Evolutionary conservation across 2,113 vertebrate genomes (phyloP).

Genomic region (Lamprologus ornatipinnis): DNA sequence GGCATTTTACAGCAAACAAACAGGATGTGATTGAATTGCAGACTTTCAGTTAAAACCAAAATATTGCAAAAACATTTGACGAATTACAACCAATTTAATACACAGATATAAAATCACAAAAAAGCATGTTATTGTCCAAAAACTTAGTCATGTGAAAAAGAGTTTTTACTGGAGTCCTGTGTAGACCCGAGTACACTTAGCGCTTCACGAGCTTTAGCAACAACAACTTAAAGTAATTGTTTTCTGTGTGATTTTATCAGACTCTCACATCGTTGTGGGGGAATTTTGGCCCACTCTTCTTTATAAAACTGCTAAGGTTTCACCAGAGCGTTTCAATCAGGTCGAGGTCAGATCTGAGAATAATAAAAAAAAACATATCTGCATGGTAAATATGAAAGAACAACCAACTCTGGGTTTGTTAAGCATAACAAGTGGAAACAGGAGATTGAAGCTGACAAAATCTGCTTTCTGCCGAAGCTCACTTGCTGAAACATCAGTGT

Average conservation of each 20-base stretch:
- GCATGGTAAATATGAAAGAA: not conserved
- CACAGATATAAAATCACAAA: not conserved
- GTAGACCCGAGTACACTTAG: not conserved
- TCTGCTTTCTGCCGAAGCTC: not conserved
- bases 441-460: not conserved
- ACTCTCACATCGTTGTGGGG: not conserved
- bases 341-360: not conserved
- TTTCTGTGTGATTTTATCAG: not conserved
- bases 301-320: not conserved
- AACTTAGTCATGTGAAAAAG: too few relatives aligned
- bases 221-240: not conserved
- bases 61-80: not conserved
- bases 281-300: not conserved
- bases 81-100: not conserved
- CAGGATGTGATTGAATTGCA: not conserved
- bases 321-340: not conserved
- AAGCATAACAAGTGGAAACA: not conserved
- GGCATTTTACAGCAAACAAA: not conserved
- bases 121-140: too few relatives aligned
- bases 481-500: not conserved
- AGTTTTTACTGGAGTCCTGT: not conserved
- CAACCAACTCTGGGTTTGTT: not conserved
- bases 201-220: not conserved
- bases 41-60: not conserved
- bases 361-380: not conserved